A percentile compares a stretch with the other conserved stretches of the same genome.
Evolutionary conservation across 2,113 vertebrate species (phyloP).

Genomic region (Alethe diademata): DNA sequence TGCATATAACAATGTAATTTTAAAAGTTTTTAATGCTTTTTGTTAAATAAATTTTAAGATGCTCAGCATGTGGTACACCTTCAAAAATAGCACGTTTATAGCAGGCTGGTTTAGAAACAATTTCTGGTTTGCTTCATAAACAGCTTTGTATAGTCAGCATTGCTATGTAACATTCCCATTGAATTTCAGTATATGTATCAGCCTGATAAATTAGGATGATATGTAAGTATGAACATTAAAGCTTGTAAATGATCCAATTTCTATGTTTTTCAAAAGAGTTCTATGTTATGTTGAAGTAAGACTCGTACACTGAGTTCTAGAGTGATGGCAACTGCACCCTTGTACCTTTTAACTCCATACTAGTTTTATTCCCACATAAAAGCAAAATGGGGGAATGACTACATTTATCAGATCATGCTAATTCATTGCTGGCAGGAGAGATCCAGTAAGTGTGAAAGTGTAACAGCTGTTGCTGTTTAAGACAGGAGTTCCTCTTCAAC

Average conservation of each 20-base stretch:
- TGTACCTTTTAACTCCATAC: not conserved
- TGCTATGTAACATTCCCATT: not conserved
- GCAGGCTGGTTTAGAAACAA: not conserved
- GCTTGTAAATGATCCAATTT: not conserved
- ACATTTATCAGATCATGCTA: not conserved
- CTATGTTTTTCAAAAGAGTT: not conserved
- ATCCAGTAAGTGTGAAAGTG: not conserved
- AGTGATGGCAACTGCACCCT: not conserved
- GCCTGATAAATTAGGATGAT: not conserved
- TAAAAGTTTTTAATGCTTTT: not conserved
- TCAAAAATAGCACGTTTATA: not conserved
- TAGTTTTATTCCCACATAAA: not conserved
- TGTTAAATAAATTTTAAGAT: not conserved
- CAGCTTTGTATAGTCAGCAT: not conserved
- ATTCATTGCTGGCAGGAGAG: not conserved
- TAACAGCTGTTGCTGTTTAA: not conserved
- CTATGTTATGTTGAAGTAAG: not conserved
- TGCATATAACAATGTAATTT: not conserved
- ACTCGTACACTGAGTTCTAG: not conserved
- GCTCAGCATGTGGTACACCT: not conserved
- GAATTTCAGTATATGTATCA: not conserved
- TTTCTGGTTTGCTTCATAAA: not conserved
- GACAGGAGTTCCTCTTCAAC: not conserved
- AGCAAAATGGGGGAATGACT: fast-evolving
- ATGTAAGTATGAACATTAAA: conserved; percentile 25